Evolutionary conservation across 2,888 invertebrate species (phyloP), one percentile per base, ranked within the genome.

Genomic region (Temnothorax unifasciatus): DNA sequence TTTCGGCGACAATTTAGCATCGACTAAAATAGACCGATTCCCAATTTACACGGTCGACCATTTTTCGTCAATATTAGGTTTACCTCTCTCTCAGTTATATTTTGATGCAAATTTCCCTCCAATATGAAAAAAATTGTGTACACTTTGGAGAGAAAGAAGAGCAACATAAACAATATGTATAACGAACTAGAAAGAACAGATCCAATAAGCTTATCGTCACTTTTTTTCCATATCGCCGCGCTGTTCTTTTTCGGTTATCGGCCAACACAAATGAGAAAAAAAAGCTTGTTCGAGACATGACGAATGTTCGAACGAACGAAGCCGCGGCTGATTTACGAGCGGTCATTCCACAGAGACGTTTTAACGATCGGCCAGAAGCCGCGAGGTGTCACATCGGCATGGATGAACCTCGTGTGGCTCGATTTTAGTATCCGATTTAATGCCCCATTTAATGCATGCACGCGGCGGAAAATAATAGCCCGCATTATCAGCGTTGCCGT

Each of bases 311-410:
- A 68, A 83, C 86, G 84, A 79, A 83, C 86, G 82, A 76, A 76
- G 68, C 52, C 82, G 68, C 71, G 15, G 69, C 88, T 88, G 89
- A 89, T 89, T 89, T 89, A 89, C 88, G 89, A 73, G 59, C 85
- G 52, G 79, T 86, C 83, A 81, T 89, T 89, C 82, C 66, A 75
- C 52, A 71, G 87, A 75, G 73, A 50, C 64, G 74, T 79, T 87
- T 87, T 87, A 87, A 85, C 86, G 85, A 88, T 82, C 88, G 82
- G 21, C 74, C 69, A 61, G 79, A 69, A 86, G 75, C 89, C 87
- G 75, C 84, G 79, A 87, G 87, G 73, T 88, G 87, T 88, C 86
- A 69, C 82, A 74, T 85, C 76, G 73, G 29, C 84, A 54, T 25
- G 61, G 86, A 84, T 81, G 76, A 71, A 83, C 76, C 76, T 41